Base-by-base conservation (phyloP, 2,888 invertebrate species). In the Torymus texanus region DNA sequence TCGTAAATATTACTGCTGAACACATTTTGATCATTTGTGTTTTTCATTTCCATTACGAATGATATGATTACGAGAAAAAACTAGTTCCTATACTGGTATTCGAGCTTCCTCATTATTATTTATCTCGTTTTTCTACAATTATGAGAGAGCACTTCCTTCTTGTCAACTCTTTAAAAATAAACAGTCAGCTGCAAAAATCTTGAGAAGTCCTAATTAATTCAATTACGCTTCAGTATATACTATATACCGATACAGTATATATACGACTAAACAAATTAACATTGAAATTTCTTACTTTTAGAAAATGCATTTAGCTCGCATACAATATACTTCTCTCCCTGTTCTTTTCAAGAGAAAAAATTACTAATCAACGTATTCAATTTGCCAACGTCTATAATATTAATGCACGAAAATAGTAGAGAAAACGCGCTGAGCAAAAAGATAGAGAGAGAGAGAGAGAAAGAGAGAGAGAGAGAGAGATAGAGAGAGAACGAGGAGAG, bases 371-470 rank as follows among this genome's bases (percentile, higher is more conserved):
- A 76, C 55, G 65, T 58, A 66, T 63, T 66, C 65, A 72, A 77
- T 71, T 63, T 63, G 50, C 59, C 59, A 72, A 66, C 59, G 16
- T 72, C 55, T 63, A 58, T 63, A 58, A 67, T 58, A 56, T 68
- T 63, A 74, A 58, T 68, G 56, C 50, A 29, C 16, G 29, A 68
- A n/a, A n/a, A 58, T 51, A 63, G 50, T 8, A 41, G 41, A 41
- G 66, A 65, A 75, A 71, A 58, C 5, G 24, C 5, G 12, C 56
- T 56, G 62, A 70, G 29, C 41, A 11, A 3, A 66, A 70, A 75
- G 77, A 66, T 29, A 77, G 71, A 71, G 51, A 66, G 59, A 51
- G 70, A 62, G 65, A 61, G 75, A 78, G 70, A 51, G 51, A 13
- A 11, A 63, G 18, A 61, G 16, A 18, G n/a, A n/a, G n/a, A n/a